Percentiles rank a stretch among this genome's conserved stretches.
These are phyloP conservation scores for Ibidorhyncha struthersii DNA, from an alignment of 2,113 vertebrate species.

Conservation along the genomic window DNA sequence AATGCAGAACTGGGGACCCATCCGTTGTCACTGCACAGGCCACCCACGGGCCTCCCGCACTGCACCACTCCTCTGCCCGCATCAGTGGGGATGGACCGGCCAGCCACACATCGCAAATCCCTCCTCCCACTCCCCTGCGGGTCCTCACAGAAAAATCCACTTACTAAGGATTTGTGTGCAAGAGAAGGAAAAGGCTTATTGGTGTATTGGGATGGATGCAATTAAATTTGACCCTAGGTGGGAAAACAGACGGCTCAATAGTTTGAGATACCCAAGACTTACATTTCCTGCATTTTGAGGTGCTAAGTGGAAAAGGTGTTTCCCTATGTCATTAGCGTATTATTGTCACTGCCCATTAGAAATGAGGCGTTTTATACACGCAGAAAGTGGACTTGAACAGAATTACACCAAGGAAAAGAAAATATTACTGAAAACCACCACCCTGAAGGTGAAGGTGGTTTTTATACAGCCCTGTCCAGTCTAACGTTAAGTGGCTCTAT, in stretches of 20 bases:
- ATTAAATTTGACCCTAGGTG: not conserved
- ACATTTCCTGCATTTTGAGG: not conserved
- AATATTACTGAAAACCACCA: not conserved
- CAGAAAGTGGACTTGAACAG: not conserved
- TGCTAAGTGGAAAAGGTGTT: not conserved
- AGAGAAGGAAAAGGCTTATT: not conserved
- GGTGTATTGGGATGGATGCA: not conserved
- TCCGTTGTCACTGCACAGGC: accelerated
- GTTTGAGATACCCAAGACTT: not conserved
- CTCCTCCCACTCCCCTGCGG: not conserved
- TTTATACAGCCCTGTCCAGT: not conserved
- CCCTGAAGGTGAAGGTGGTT: not conserved
- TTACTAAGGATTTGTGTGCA: not conserved
- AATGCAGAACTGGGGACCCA: not conserved
- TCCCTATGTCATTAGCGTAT: not conserved
- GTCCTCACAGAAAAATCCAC: not conserved
- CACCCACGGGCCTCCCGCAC: not conserved
- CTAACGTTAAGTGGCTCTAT: not conserved
- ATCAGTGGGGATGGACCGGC: not conserved
- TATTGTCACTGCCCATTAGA: not conserved
- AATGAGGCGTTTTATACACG: accelerated
- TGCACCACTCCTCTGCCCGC: too few relatives aligned
- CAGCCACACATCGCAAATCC: accelerated
- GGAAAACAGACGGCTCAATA: not conserved
- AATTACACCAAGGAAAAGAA: not conserved